Evolutionary conservation across 2,113 vertebrate species (phyloP).

Genomic region (Fulmarus glacialis): DNA sequence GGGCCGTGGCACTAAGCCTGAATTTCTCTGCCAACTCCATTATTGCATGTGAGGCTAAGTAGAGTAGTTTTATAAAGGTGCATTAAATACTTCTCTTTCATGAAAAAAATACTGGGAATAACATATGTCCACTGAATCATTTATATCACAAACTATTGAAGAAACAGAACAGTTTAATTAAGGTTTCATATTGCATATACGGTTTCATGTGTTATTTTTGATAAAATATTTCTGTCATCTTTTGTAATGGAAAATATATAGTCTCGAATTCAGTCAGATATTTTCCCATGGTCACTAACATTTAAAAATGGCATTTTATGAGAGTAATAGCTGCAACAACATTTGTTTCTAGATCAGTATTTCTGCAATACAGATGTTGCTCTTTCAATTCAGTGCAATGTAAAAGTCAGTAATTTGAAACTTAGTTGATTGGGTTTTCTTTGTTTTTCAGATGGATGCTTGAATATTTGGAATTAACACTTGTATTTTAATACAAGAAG

Average conservation of each 20-base stretch:
- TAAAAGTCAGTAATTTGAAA: background rate
- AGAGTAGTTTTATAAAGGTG: background rate
- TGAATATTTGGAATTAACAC: background rate
- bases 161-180: background rate
- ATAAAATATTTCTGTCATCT: background rate
- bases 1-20: background rate
- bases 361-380: background rate
- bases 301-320: background rate
- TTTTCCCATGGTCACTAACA: background rate
- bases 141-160: background rate
- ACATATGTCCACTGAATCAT: background rate
- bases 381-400: background rate
- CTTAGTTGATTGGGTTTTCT: accelerated
- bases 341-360: background rate
- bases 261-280: background rate
- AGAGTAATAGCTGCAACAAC: background rate
- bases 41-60: background rate
- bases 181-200: background rate
- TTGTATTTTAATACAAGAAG: background rate
- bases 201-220: background rate
- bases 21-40: background rate
- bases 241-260: background rate
- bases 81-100: background rate
- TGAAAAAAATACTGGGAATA: background rate
- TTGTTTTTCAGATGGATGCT: background rate